These are phyloP conservation scores for Rhinichthys klamathensis DNA, from an alignment of 2,113 vertebrate species.

Conservation along the genomic window DNA sequence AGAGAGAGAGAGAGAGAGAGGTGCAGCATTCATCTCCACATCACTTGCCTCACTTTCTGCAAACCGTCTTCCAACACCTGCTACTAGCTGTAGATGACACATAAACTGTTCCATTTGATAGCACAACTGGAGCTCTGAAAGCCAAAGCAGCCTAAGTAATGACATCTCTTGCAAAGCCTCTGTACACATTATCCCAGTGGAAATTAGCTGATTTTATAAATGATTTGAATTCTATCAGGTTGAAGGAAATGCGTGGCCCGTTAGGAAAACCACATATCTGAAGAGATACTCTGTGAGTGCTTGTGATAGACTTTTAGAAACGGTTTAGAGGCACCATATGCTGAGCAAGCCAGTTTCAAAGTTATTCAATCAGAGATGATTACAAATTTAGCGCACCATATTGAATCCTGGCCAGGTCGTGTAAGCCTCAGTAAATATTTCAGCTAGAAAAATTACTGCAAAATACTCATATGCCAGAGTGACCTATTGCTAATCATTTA, in stretches of 20 bases:
- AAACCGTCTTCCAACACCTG: conserved; percentile 58
- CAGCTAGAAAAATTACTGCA: conserved; percentile 59
- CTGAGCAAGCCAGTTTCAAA: conserved; percentile 65
- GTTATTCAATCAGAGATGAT: conserved; percentile 71
- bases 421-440: conserved; percentile 60
- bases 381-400: conserved; percentile 60
- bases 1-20: not conserved
- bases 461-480: conserved; percentile 59
- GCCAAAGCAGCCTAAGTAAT: conserved; percentile 54
- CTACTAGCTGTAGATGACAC: conserved; percentile 50
- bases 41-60: conserved; percentile 63
- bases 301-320: conserved; percentile 39
- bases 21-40: conserved; percentile 56
- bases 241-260: not conserved
- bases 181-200: conserved; percentile 42
- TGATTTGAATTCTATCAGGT: conserved; percentile 54
- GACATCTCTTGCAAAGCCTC: conserved; percentile 57
- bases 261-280: conserved; percentile 35
- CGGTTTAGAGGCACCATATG: conserved; percentile 64
- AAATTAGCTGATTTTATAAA: conserved; percentile 70
- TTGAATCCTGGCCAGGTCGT: conserved; percentile 64
- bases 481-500: conserved; percentile 51
- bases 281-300: conserved; percentile 55
- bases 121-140: conserved; percentile 49
- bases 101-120: conserved; percentile 59